Conservation (phyloP, 1,140 invertebrate genomes). For the Drosophila rhopaloa region DNA sequence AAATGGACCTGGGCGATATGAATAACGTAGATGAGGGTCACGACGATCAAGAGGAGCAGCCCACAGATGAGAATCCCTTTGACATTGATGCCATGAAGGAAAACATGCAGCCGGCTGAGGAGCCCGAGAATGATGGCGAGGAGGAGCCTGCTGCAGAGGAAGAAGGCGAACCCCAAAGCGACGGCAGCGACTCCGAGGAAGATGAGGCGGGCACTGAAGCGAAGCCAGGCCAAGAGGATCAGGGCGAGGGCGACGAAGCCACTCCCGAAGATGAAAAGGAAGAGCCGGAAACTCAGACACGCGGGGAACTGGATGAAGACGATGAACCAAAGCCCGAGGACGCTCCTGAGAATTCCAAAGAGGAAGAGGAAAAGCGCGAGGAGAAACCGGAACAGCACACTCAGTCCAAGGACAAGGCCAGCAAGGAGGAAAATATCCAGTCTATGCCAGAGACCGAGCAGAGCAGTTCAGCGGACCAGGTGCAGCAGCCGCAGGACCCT, state of each 20-base stretch:
- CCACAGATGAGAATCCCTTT: slow-evolving; percentile 91
- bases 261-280: slow-evolving; percentile 85
- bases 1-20: slow-evolving; percentile 94
- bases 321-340: slow-evolving; percentile 62
- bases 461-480: slow-evolving; percentile 77
- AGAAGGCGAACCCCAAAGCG: slow-evolving; percentile 85
- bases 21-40: slow-evolving; percentile 92
- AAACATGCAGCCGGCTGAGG: slow-evolving; percentile 84
- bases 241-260: slow-evolving; percentile 85
- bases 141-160: slow-evolving; percentile 84
- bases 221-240: slow-evolving; percentile 84
- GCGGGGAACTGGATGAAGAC: slow-evolving; percentile 67
- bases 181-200: slow-evolving; percentile 83
- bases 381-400: slow-evolving; percentile 87
- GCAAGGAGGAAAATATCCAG: slow-evolving; percentile 86
- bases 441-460: slow-evolving; percentile 85
- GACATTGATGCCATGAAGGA: slow-evolving; percentile 92
- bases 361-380: slow-evolving; percentile 69
- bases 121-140: slow-evolving; percentile 80
- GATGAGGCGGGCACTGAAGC: slow-evolving; percentile 75
- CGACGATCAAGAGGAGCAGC: slow-evolving; percentile 86
- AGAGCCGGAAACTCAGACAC: slow-evolving; percentile 82
- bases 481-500: slow-evolving; percentile 67
- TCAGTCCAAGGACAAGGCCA: slow-evolving; percentile 88
- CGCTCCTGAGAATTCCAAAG: slow-evolving; percentile 65